Evolutionary conservation across 2,113 vertebrate species (phyloP).

Genomic region (Motacilla alba): DNA sequence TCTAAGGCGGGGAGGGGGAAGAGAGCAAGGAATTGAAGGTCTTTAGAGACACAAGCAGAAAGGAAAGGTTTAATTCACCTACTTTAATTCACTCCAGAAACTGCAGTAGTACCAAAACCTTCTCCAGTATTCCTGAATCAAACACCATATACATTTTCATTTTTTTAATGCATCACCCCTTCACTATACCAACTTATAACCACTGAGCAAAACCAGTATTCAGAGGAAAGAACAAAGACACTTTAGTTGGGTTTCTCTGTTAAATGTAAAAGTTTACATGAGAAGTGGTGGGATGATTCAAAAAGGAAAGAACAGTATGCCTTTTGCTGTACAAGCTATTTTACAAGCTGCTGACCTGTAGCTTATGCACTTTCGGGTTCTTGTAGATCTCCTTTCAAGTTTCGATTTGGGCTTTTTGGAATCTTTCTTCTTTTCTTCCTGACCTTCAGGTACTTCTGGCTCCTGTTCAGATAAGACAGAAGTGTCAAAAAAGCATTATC

Average conservation of each 20-base stretch:
- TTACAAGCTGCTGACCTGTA: constrained; percentile 82
- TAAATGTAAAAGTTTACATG: not conserved
- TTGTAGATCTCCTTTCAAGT: constrained; percentile 91
- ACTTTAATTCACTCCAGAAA: not conserved
- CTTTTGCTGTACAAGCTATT: not conserved
- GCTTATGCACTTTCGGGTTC: constrained; percentile 93
- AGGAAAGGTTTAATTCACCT: not conserved
- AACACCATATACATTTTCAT: fast-evolving
- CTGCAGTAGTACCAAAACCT: not conserved
- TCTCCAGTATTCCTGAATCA: not conserved
- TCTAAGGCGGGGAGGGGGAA: fast-evolving
- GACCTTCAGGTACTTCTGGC: constrained; percentile 79
- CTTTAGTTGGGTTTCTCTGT: not conserved
- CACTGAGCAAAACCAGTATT: not conserved
- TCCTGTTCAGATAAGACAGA: constrained; percentile 70
- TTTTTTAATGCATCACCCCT: not conserved
- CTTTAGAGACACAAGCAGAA: not conserved
- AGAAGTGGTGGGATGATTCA: not conserved
- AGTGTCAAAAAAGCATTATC: not conserved
- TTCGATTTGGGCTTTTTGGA: constrained; percentile 87
- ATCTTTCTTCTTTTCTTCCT: constrained; percentile 88
- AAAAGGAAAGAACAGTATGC: not conserved
- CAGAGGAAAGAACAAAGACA: not conserved
- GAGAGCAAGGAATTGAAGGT: not conserved
- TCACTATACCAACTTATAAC: not conserved